These are phyloP conservation scores for Catagonus wagneri DNA, from an alignment of 2,113 vertebrate species.

Conservation along the genomic window DNA sequence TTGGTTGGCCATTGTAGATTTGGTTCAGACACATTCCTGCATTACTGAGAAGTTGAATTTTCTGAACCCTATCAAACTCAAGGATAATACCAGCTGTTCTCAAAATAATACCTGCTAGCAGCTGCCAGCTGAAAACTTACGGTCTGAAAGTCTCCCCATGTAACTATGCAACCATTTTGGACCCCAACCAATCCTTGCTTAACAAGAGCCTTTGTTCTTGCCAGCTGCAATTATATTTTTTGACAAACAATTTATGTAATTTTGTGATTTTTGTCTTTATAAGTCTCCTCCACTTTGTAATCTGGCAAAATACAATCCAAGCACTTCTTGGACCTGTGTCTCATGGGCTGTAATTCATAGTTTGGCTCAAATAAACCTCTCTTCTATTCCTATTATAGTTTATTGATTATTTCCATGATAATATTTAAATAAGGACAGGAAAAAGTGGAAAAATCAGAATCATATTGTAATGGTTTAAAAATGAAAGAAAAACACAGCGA, in stretches of 20 bases:
- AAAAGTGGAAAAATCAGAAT: slow-evolving; percentile 57
- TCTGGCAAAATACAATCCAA: neutral
- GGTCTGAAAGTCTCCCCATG: neutral
- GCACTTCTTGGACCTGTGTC: neutral
- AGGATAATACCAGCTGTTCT: neutral
- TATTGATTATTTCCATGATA: neutral
- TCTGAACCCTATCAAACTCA: neutral
- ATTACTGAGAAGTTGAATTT: neutral
- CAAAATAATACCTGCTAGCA: neutral
- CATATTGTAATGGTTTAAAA: slow-evolving; percentile 60
- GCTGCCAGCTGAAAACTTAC: neutral
- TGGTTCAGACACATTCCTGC: neutral
- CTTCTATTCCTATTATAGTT: neutral
- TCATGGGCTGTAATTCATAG: neutral
- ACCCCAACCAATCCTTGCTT: neutral
- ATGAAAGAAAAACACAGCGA: slow-evolving; percentile 33
- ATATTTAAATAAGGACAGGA: slow-evolving; percentile 63
- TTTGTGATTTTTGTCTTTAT: neutral
- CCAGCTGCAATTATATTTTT: neutral
- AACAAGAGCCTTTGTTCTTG: neutral
- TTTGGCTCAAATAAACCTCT: neutral
- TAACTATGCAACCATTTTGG: neutral
- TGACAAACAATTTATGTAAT: neutral
- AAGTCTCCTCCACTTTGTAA: neutral
- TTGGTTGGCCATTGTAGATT: neutral